These are phyloP conservation scores for Nycticorax nycticorax DNA, from an alignment of 2,113 vertebrate genomes.

Conservation along the genomic window DNA sequence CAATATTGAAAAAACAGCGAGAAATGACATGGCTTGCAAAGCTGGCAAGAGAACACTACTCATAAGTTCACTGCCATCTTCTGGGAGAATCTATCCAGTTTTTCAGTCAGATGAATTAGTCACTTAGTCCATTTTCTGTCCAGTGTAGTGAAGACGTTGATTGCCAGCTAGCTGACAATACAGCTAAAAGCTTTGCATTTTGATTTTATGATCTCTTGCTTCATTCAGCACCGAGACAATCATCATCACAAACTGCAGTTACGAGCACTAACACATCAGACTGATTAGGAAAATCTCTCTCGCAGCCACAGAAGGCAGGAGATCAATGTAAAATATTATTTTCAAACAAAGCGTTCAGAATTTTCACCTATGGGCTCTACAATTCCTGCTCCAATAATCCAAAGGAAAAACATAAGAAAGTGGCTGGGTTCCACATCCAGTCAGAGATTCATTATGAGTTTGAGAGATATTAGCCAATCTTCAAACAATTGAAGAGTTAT, in stretches of 20 bases:
- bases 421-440: neutral
- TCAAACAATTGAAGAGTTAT: neutral
- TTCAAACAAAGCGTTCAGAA: neutral
- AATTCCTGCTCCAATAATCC: neutral
- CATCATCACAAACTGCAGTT: neutral
- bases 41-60: neutral
- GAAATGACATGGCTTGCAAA: neutral
- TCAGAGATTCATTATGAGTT: neutral
- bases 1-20: neutral
- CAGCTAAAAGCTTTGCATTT: neutral
- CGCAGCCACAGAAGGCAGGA: neutral
- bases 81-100: neutral
- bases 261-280: neutral
- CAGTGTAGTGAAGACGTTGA: neutral
- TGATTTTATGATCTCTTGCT: neutral
- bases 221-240: neutral
- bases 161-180: neutral
- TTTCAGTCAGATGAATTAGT: neutral
- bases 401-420: neutral
- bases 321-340: neutral
- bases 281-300: neutral
- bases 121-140: neutral
- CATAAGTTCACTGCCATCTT: conserved; percentile 47
- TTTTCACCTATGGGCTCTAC: neutral
- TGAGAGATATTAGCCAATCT: neutral